These are phyloP conservation scores for Rhea americana DNA, from an alignment of 2,113 vertebrate species.

Conservation along the genomic window DNA sequence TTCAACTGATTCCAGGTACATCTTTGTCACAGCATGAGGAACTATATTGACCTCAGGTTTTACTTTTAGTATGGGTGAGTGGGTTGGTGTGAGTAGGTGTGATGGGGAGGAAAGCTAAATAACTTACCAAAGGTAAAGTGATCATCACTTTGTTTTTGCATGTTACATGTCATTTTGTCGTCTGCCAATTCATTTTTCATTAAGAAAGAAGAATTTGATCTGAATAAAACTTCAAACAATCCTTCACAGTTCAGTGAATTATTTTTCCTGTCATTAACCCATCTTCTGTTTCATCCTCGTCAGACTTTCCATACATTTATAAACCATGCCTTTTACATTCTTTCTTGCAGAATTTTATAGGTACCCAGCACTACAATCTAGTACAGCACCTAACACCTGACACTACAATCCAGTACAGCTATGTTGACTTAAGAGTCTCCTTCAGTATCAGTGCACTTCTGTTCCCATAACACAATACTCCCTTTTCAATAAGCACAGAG, in stretches of 20 bases:
- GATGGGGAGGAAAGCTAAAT: background rate
- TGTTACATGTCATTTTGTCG: accelerated
- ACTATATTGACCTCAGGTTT: background rate
- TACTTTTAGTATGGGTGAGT: background rate
- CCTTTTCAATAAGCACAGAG: background rate
- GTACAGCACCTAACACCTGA: background rate
- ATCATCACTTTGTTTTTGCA: background rate
- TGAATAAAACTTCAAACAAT: background rate
- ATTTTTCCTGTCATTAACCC: background rate
- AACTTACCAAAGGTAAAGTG: background rate
- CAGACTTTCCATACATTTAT: background rate
- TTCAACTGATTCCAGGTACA: background rate
- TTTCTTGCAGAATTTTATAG: background rate
- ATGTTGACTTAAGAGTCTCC: background rate
- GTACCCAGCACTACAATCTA: background rate
- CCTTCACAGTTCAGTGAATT: background rate
- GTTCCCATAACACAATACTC: background rate
- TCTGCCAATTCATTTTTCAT: background rate
- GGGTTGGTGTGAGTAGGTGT: no score
- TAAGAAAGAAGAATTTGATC: background rate
- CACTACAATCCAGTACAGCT: background rate
- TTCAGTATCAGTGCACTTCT: background rate
- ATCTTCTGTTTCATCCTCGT: background rate
- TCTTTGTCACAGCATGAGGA: background rate
- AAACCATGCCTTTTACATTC: background rate